A percentile compares a stretch with the other conserved stretches of the same genome.
These are phyloP conservation scores for Drosophila longiperda DNA, from an alignment of 2,888 invertebrate genomes.

Conservation along the genomic window DNA sequence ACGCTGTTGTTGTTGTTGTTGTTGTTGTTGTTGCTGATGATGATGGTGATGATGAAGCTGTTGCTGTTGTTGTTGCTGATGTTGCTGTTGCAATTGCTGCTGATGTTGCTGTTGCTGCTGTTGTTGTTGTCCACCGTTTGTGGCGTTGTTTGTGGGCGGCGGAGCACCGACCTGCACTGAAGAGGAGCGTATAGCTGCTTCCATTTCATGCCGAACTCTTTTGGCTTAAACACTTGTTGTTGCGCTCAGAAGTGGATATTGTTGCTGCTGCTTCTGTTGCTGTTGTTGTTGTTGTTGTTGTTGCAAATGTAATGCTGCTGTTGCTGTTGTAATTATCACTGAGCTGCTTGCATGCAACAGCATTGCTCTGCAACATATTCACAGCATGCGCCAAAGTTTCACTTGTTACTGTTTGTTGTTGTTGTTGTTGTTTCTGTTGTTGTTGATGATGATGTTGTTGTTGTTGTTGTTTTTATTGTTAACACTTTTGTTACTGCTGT, in stretches of 20 bases:
- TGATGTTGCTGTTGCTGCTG: constrained; percentile 76
- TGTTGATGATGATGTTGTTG: constrained; percentile 27
- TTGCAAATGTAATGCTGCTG: constrained; percentile 29
- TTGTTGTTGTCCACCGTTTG: constrained; percentile 81
- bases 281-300: constrained; percentile 31
- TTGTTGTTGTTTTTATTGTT: constrained; percentile 18
- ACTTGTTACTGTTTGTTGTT: constrained; percentile 27
- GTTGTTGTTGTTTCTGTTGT: constrained; percentile 25
- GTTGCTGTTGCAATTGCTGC: constrained; percentile 50
- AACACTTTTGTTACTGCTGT: constrained; percentile 19
- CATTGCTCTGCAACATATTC: constrained; percentile 74
- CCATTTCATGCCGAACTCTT: constrained; percentile 86
- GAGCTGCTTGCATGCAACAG: constrained; percentile 60
- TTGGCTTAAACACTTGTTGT: constrained; percentile 80
- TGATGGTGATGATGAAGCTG: constrained; percentile 53
- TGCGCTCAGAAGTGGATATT: constrained; percentile 65
- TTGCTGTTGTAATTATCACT: constrained; percentile 56
- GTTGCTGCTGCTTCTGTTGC: constrained; percentile 39
- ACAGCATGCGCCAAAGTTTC: constrained; percentile 41
- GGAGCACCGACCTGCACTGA: constrained; percentile 86
- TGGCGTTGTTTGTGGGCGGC: constrained; percentile 81
- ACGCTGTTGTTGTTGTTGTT: constrained; percentile 45
- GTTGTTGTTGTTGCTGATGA: constrained; percentile 65
- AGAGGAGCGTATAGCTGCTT: constrained; percentile 86
- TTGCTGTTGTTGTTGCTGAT: constrained; percentile 59